A percentile compares a stretch with the other conserved stretches of the same genome.
phyloP scores from a whole-genome alignment of 2,113 vertebrate species.

The Capreolus pygargus region DNA sequence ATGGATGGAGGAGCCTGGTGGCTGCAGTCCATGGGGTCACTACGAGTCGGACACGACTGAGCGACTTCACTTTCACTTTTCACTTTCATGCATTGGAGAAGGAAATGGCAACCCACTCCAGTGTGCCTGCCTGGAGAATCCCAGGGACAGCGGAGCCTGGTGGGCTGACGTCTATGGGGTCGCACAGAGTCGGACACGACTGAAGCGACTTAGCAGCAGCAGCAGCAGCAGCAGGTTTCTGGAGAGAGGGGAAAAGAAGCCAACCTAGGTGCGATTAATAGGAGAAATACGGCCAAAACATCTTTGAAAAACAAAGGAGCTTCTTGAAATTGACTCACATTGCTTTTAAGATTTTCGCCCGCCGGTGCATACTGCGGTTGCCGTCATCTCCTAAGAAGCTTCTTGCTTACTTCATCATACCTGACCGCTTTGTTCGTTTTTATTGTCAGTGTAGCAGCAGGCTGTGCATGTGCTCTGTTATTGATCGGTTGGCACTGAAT shows the following conservation, averaged over 20 bases:
- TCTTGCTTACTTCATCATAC: neutral
- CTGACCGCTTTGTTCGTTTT: neutral
- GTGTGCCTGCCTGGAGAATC: too few relatives aligned
- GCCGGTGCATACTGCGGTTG: rapidly evolving
- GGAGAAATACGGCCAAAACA: neutral
- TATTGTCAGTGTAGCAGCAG: neutral
- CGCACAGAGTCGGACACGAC: too few relatives aligned
- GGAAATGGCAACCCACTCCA: too few relatives aligned
- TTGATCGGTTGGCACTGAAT: neutral
- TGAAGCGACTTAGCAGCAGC: too few relatives aligned
- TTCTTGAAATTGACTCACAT: neutral
- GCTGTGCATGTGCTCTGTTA: neutral
- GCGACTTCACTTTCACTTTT: too few relatives aligned
- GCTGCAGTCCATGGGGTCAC: too few relatives aligned
- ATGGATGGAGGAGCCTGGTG: too few relatives aligned
- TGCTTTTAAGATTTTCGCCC: neutral
- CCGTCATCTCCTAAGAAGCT: neutral
- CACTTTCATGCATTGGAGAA: too few relatives aligned
- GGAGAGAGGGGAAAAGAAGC: neutral
- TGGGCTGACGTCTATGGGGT: too few relatives aligned
- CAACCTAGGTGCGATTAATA: neutral
- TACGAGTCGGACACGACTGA: too few relatives aligned
- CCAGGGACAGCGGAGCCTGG: too few relatives aligned
- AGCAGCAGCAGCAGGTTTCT: neutral
- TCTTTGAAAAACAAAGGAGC: neutral